phyloP scores from a whole-genome alignment of 2,797 vertebrate species.

The Myioborus melanocephalus region DNA sequence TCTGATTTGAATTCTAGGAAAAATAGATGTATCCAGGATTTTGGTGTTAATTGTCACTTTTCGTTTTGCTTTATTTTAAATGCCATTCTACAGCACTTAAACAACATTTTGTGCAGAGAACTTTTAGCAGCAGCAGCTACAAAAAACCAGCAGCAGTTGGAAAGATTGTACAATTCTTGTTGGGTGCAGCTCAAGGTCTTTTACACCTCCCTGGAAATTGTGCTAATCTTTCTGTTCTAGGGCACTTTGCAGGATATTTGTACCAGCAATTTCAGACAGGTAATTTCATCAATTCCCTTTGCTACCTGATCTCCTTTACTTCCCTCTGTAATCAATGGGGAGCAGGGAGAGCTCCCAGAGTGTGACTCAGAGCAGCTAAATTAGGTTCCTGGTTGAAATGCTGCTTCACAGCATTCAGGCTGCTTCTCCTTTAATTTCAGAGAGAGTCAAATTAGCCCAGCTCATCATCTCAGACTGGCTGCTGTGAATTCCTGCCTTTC shows the following conservation, averaged over 20 bases:
- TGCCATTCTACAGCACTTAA: neutral
- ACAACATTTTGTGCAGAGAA: neutral
- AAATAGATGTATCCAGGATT: neutral
- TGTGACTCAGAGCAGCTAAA: neutral
- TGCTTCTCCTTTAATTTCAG: neutral
- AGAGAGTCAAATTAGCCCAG: neutral
- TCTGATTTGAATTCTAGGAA: neutral
- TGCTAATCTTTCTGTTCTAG: neutral
- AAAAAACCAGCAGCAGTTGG: neutral
- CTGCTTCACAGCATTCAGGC: neutral
- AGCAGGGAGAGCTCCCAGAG: neutral
- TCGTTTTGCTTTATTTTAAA: neutral
- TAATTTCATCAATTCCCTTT: neutral
- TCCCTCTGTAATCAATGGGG: neutral
- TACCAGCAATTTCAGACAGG: neutral
- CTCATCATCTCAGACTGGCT: neutral
- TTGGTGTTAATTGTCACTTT: neutral
- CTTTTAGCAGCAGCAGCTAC: neutral
- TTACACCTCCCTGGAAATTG: neutral
- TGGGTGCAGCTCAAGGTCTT: neutral
- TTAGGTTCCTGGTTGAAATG: neutral
- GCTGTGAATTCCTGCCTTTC: neutral
- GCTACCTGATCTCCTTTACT: neutral
- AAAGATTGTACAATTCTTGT: neutral
- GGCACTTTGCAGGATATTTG: neutral